Percentiles rank a stretch among this genome's conserved stretches.
Evolutionary conservation across 2,113 vertebrate species (phyloP).

Genomic region (Menura novaehollandiae): DNA sequence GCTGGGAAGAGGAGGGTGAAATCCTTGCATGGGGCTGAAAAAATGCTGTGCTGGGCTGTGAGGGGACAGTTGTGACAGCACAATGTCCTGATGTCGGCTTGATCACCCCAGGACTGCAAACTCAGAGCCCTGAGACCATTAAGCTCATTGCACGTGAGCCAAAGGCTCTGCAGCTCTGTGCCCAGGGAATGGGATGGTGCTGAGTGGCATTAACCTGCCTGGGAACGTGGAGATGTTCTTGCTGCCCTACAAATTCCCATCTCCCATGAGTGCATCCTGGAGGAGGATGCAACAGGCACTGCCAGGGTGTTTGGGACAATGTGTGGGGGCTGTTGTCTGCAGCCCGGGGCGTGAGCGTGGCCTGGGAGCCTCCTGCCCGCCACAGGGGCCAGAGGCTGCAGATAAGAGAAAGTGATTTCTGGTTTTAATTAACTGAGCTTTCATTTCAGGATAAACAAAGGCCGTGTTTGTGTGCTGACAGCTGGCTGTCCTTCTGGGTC

Average conservation of each 20-base stretch:
- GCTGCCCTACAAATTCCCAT: neutral
- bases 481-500: conserved; percentile 58
- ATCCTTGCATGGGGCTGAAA: neutral
- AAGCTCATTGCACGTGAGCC: accelerated
- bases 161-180: neutral
- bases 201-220: accelerated
- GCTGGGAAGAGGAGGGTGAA: neutral
- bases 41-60: neutral
- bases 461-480: conserved; percentile 56
- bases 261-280: accelerated
- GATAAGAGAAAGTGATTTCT: conserved; percentile 44
- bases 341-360: neutral
- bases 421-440: conserved; percentile 57
- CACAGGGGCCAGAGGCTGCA: conserved; percentile 19
- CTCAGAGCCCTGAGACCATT: accelerated
- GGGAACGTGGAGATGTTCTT: neutral
- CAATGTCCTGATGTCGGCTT: too few species aligned
- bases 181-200: accelerated
- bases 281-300: neutral
- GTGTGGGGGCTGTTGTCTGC: neutral
- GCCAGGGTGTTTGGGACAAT: neutral
- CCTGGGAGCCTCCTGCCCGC: neutral
- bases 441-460: conserved; percentile 54
- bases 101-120: neutral
- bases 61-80: neutral